Evolutionary conservation across 2,797 vertebrate genomes (phyloP), one percentile per base, ranked within the genome.

Genomic region (Enteromius unitaeniatus): DNA sequence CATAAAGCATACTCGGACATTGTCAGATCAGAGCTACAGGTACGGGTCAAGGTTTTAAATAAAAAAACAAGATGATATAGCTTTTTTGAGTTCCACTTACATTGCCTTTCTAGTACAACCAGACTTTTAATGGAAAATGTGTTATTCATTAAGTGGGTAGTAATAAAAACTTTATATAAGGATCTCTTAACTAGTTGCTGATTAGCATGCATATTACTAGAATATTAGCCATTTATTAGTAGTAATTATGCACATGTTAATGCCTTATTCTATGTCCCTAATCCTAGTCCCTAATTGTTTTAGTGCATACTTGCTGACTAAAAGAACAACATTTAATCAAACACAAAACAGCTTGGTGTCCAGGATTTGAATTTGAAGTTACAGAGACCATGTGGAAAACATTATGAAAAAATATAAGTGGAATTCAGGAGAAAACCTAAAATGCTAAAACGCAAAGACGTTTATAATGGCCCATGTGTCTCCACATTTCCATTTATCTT

Each of bases 1-100:
- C 95, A 92, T 86, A 97, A 94, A 91, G 91, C 92, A 34, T 94
- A 95, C 8, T 93, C 94, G 47, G 97, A 97, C 80, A 88, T 95
- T 28, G 78, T 96, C 85, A 94, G 95, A 87, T 92, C 95, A 86
- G 97, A 98, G 67, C 86, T 78, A 23, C 85, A 86, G 86, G 86
- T 86, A 28, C 5, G 1, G 0, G 15, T 31, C n/a, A 6, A 65
- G n/a, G 6, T 40, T 28, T n/a, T 6, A 34, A 64, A n/a, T 0
- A 0, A 28, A 53, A 53, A 73, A n/a, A n/a, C 17, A 0, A 13
- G 14, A 6, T 42, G n/a, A 42, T 62, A 23, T 28, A 11, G 8
- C 53, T 58, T 47, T 19, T 76, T 70, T 31, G 15, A 31, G 26
- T 8, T 17, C 7, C 0, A 1, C 28, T 17, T 64, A 17, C 6